Base-by-base conservation (phyloP, 1,140 invertebrate genomes). In the Sitobion miscanthi region DNA sequence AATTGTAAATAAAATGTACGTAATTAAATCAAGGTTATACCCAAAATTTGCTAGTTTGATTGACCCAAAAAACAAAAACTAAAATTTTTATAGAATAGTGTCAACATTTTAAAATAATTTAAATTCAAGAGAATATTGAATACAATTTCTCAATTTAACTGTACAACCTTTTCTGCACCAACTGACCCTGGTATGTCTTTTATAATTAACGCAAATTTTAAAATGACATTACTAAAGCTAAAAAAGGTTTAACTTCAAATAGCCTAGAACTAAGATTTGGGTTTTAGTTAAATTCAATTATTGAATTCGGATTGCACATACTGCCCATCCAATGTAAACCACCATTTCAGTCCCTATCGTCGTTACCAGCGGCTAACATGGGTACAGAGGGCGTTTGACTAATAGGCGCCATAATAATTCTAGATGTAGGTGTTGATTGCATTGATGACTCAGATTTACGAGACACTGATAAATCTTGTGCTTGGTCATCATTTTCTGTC, bases 381-480 rank as follows among this genome's bases (percentile, higher is more conserved):
- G 94, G 62, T 52, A 94, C 94, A 21, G 94, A 94, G 1, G 94
- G 83, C 11, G 94, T 94, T 91, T 95, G 94, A 91, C 94, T 95
- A 94, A 95, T 94, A 7, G 94, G 94, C n/a, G 94, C 94, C 94
- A 95, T 95, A 49, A 95, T 95, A 45, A 95, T 94, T 90, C 94
- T 94, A 20, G 94, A 94, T 7, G 94, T 85, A n/a, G 94, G 94
- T 38, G 91, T 86, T 45, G 91, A 11, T 93, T 93, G 91, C 77
- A 93, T 57, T 21, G 94, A 87, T 9, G 94, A 85, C 11, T 94
- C 94, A n/a, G 94, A 90, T 93, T 95, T 95, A 11, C 95, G 94
- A 93, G 94, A 94, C 2, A 96, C 94, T 8, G 96, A 96, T 1
- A 96, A 94, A 94, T 96, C 96, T 92, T 96, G 96, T 0, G 96